A percentile compares a stretch with the other conserved stretches of the same genome.
Evolutionary conservation across 2,797 vertebrate genomes (phyloP).

Genomic region (Perodicticus potto): DNA sequence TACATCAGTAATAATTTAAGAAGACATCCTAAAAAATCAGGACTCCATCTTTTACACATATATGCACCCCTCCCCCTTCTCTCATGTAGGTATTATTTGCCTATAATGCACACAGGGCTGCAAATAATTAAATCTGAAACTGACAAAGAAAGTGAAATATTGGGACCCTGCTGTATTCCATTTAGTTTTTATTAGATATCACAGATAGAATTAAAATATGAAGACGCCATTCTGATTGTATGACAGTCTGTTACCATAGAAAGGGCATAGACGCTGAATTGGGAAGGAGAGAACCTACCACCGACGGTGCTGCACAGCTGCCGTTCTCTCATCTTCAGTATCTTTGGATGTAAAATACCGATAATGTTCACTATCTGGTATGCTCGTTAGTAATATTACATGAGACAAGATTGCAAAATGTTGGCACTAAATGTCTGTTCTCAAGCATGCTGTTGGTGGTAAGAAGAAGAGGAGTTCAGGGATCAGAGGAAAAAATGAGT

Average conservation of each 20-base stretch:
- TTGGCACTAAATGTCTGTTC: neutral
- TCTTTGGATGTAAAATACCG: slow-evolving; percentile 30
- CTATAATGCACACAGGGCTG: neutral
- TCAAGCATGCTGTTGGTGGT: neutral
- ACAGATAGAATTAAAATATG: neutral
- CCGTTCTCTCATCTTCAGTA: neutral
- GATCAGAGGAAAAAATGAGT: neutral
- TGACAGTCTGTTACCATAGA: neutral
- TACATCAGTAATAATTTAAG: slow-evolving; percentile 55
- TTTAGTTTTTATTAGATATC: neutral
- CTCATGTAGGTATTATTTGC: slow-evolving; percentile 15
- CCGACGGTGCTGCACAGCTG: neutral
- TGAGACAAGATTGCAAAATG: neutral
- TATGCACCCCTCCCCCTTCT: neutral
- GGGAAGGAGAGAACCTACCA: neutral
- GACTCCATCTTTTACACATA: neutral
- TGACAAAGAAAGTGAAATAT: neutral
- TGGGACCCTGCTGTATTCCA: neutral
- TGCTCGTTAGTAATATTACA: slow-evolving; percentile 1
- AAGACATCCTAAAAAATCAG: slow-evolving; percentile 25
- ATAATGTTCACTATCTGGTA: neutral
- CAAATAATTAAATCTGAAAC: slow-evolving; percentile 44
- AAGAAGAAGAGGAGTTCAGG: neutral
- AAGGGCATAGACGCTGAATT: neutral
- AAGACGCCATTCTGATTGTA: neutral